Base-by-base conservation (phyloP, 2,797 vertebrate species). In the Spinus olivaceus region DNA sequence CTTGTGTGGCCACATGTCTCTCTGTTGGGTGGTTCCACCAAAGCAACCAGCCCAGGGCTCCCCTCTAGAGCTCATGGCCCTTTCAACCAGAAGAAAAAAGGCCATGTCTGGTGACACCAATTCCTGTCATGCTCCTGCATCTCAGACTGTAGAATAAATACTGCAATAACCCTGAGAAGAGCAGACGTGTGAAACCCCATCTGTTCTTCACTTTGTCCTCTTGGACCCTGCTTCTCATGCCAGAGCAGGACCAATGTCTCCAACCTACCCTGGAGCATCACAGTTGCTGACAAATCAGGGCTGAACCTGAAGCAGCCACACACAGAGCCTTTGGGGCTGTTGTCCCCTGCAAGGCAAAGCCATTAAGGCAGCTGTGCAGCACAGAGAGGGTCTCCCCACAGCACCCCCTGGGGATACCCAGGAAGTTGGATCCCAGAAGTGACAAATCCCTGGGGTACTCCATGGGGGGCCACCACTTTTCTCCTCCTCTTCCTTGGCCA, bases 201-300 rank as follows among this genome's bases (percentile, higher is more conserved):
- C 20, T 28, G 32, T 21, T 28, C 50, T 70, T 64, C 53, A 65
- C 19, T 50, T 51, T 20, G 17, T 42, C n/a, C 22, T 13, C 12
- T 46, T 33, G 44, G 49, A 50, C 33, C 8, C 67, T 47, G 47
- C 47, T 14, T 21, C 47, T 67, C 2, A 3, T 12, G 10, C 32
- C 0, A 0, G 50, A 23, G 30, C 1, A 13, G 20, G 12, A 49
- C 9, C 1, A 5, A 19, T 7, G 2, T 81, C 37, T 49, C 50
- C 17, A 67, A 14, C 50, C 37, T 39, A 35, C 41, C 28, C 24
- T 20, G 33, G 28, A 71, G 28, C 41, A 37, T 39, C 4, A 6
- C 1, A 56, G 3, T 60, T 1, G 1, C 60, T 72, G 35, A 25
- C 53, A 49, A 80, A 54, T 13, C 1, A 6, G 39, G 24, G 44